Evolutionary conservation across 1,140 invertebrate species (phyloP).

Genomic region (Holotrichia oblita): DNA sequence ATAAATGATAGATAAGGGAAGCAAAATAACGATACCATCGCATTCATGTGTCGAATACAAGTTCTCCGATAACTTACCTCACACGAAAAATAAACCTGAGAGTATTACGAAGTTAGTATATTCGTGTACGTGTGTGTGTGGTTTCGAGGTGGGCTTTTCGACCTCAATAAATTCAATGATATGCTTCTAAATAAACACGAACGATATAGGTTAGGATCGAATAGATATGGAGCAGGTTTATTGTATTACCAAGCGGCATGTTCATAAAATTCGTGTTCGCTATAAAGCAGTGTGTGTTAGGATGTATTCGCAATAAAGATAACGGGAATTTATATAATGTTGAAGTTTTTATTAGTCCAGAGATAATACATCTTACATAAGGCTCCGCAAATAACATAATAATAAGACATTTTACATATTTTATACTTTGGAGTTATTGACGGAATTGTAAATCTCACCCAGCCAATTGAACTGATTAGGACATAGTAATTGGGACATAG

Average conservation of each 20-base stretch:
- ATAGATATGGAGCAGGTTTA: conserved; percentile 20
- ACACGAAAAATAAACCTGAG: conserved; percentile 12
- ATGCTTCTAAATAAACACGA: neutral
- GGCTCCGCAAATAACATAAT: neutral
- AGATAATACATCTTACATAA: neutral
- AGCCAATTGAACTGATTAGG: too few species aligned
- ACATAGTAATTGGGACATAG: too few species aligned
- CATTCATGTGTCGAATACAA: conserved; percentile 5
- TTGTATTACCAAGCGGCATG: conserved; percentile 18
- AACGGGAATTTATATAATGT: conserved; percentile 13
- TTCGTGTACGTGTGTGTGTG: too few species aligned
- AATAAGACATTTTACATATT: too few species aligned
- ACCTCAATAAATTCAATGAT: conserved; percentile 22
- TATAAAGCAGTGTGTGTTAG: conserved; percentile 4
- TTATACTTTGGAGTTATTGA: neutral
- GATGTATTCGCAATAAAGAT: conserved; percentile 16
- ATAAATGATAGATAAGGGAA: conserved; percentile 23
- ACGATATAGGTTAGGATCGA: neutral
- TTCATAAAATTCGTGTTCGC: conserved; percentile 11
- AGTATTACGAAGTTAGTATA: neutral
- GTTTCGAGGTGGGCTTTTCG: neutral
- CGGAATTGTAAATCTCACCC: neutral
- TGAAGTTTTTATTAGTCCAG: neutral
- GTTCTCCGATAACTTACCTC: neutral
- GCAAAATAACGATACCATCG: conserved; percentile 6